Conservation (phyloP, 2,888 invertebrate species). For the Nowickia ferox region DNA sequence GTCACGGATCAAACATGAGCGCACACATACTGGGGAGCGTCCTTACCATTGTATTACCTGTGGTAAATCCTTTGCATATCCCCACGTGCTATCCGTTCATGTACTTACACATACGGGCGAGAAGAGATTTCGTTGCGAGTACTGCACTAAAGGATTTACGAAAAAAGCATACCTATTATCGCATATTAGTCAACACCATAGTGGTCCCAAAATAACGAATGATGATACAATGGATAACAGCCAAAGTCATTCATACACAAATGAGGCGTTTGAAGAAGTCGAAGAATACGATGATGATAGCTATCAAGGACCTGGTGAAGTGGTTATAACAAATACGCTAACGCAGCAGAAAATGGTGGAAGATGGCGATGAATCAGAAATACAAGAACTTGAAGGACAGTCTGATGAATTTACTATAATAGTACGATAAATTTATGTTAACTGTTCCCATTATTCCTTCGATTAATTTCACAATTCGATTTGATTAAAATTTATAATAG, state of each 20-base stretch:
- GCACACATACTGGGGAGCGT: slow-evolving; percentile 82
- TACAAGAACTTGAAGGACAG: slow-evolving; percentile 74
- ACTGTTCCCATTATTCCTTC: neutral
- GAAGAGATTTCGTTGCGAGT: slow-evolving; percentile 81
- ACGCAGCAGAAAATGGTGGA: slow-evolving; percentile 58
- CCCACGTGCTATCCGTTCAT: slow-evolving; percentile 82
- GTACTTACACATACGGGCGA: slow-evolving; percentile 82
- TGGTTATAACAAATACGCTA: slow-evolving; percentile 69
- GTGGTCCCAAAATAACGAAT: neutral
- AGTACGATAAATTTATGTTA: slow-evolving; percentile 46
- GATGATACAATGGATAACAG: slow-evolving; percentile 40
- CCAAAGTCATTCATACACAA: slow-evolving; percentile 46
- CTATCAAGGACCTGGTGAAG: slow-evolving; percentile 71
- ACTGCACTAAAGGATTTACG: slow-evolving; percentile 82
- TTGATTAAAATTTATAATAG: neutral
- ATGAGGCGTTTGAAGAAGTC: slow-evolving; percentile 71
- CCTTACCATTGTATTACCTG: slow-evolving; percentile 81
- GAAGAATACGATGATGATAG: slow-evolving; percentile 69
- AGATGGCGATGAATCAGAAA: slow-evolving; percentile 71
- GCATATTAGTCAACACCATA: slow-evolving; percentile 79
- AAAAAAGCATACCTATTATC: slow-evolving; percentile 80
- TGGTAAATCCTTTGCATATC: slow-evolving; percentile 81
- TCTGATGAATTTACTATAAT: slow-evolving; percentile 52
- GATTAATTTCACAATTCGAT: neutral
- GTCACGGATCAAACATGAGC: slow-evolving; percentile 82